Conservation (phyloP, 2,113 vertebrate genomes). For the Spilogale gracilis region DNA sequence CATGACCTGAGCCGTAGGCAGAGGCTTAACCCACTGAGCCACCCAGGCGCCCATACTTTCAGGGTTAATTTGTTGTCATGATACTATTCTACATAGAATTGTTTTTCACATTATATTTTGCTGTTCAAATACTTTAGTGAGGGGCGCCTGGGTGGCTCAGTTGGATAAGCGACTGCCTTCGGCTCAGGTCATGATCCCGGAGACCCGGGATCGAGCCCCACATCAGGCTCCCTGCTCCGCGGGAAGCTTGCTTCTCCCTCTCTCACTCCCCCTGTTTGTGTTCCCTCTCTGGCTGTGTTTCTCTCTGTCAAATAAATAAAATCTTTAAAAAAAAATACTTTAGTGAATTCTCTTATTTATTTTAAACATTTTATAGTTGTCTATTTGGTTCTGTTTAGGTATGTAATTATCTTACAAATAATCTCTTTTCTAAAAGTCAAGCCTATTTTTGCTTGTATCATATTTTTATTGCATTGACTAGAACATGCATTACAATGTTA, state of each 20-base stretch:
- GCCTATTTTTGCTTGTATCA: background rate
- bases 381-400: background rate
- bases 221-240: too few species aligned
- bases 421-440: background rate
- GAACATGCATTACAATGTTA: background rate
- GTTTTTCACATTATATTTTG: background rate
- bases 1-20: too few species aligned
- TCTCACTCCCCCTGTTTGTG: too few species aligned
- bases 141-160: too few species aligned
- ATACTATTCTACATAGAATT: background rate
- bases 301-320: too few species aligned
- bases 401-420: conserved; percentile 2
- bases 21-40: too few species aligned
- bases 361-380: background rate
- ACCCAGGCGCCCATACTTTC: background rate
- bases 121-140: background rate
- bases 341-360: background rate
- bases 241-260: too few species aligned
- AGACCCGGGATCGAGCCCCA: too few species aligned
- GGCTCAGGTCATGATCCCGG: too few species aligned
- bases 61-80: conserved; percentile 14
- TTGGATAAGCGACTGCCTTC: too few species aligned
- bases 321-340: background rate
- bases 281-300: too few species aligned
- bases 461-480: background rate